Base-by-base conservation (phyloP, 53 echinoderm and acorn worm species). In the Apostichopus leukothele region DNA sequence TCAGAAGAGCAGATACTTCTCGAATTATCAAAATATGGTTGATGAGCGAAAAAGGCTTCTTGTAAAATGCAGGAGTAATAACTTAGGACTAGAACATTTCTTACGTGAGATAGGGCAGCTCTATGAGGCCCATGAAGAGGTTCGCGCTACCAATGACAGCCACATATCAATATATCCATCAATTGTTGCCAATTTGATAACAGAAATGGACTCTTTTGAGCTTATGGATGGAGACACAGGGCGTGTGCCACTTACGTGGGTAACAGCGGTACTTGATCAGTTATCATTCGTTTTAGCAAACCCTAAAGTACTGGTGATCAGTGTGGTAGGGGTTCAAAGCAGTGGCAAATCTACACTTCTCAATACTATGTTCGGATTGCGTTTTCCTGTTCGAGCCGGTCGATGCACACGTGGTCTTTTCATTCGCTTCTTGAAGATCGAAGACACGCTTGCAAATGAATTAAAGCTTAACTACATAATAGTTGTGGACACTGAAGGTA, bases 171-270 rank as follows among this genome's bases (percentile, higher is more conserved):
- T 50, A 76, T 50, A 22, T 23, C 76, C 76, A 22, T 9, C 13
- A 50, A 5, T 76, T 5, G 76, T 19, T 5, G 76, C 76, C 22
- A 76, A 50, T 5, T 50, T 76, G 10, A 5, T 76, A 5, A 76
- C 22, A 5, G 39, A 76, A 11, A 19, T 11, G 76, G 9, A 76
- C 27, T 76, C 76, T 8, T 14, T 76, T 5, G 76, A 76, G 23
- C 39, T 76, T 23, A 76, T 76, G 76, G 76, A 76, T 76, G 76
- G 76, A 6, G 76, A 76, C 27, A 76, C 76, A 39, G 76, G 76
- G 5, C 11, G 76, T 14, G 76, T 76, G 20, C 76, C 76, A 6
- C 5, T 76, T 9, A 14, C 76, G 10, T 76, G 76, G 76, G n/a
- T 76, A 5, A 76, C 76, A 76, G n/a, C 13, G 9, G 76, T 76